Conservation (phyloP, 1,140 invertebrate species). For the Platyura marginata region DNA sequence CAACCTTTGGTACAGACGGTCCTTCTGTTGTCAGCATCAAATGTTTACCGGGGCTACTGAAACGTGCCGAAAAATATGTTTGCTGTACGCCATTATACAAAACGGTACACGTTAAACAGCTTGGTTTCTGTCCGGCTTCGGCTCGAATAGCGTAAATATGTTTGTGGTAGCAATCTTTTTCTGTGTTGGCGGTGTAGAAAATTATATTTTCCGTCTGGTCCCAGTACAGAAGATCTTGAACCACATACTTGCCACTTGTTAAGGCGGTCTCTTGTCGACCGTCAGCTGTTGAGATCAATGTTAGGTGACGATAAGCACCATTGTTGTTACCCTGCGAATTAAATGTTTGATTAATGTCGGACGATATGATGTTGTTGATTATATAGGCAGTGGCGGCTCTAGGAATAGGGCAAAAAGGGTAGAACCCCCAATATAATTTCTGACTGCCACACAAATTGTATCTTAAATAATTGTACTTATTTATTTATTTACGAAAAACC, state of each 20-base stretch:
- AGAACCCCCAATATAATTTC: too few species aligned
- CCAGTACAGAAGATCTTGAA: constrained; percentile 62
- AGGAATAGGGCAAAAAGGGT: too few species aligned
- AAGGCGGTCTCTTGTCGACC: constrained; percentile 14
- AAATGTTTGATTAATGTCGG: too few species aligned
- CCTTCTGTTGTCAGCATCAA: constrained; percentile 17
- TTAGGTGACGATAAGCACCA: constrained; percentile 47
- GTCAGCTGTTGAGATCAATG: constrained; percentile 26
- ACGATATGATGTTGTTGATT: too few species aligned
- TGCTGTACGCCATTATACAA: constrained; percentile 10
- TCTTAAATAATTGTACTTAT: too few species aligned
- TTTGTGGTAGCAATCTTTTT: constrained; percentile 32
- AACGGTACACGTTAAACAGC: constrained; percentile 34
- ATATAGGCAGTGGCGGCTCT: too few species aligned
- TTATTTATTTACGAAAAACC: too few species aligned
- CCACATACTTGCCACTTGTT: constrained; percentile 56
- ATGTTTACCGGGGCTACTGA: constrained; percentile 14
- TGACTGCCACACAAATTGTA: too few species aligned
- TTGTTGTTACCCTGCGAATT: constrained; percentile 16
- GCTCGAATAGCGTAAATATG: constrained; percentile 35
- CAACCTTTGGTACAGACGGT: constrained; percentile 15
- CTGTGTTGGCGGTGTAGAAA: constrained; percentile 42
- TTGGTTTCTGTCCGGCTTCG: constrained; percentile 17
- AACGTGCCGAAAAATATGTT: constrained; percentile 17
- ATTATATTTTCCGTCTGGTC: constrained; percentile 43